Conservation (phyloP, 2,797 vertebrate species). For the Hylomyscus alleni region DNA sequence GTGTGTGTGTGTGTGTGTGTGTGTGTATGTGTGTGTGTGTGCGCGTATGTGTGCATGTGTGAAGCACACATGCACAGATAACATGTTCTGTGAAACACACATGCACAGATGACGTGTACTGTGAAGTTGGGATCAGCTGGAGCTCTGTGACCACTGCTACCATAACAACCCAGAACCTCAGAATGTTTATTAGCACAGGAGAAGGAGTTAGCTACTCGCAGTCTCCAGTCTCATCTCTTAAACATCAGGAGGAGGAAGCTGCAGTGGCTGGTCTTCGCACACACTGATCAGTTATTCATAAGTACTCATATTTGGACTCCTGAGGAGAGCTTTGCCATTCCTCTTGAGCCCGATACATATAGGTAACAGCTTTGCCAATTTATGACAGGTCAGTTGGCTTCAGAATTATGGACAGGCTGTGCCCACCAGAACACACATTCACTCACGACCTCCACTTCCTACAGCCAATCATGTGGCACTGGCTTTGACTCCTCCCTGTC, state of each 20-base stretch:
- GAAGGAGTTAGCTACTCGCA: too few species aligned
- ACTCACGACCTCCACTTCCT: neutral
- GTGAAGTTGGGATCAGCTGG: neutral
- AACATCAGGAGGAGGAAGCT: neutral
- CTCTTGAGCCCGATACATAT: neutral
- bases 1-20: too few species aligned
- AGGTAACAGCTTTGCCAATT: neutral
- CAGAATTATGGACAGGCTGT: neutral
- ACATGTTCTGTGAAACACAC: neutral
- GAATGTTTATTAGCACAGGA: neutral
- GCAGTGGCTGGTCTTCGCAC: neutral
- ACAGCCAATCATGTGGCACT: neutral
- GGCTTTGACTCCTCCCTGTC: constrained; percentile 20
- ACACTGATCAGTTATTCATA: neutral
- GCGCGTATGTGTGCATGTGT: neutral
- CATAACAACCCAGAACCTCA: neutral
- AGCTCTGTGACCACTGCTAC: neutral
- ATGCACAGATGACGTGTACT: too few species aligned
- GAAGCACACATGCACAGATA: too few species aligned
- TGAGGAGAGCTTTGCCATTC: neutral
- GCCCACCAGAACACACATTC: neutral
- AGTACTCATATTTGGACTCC: neutral
- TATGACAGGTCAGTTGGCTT: neutral
- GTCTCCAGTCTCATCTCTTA: neutral
- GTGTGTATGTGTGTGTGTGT: neutral